Evolutionary conservation across 2,113 vertebrate genomes (phyloP), one percentile per base, ranked within the genome.

Genomic region (Cnemophilus loriae): DNA sequence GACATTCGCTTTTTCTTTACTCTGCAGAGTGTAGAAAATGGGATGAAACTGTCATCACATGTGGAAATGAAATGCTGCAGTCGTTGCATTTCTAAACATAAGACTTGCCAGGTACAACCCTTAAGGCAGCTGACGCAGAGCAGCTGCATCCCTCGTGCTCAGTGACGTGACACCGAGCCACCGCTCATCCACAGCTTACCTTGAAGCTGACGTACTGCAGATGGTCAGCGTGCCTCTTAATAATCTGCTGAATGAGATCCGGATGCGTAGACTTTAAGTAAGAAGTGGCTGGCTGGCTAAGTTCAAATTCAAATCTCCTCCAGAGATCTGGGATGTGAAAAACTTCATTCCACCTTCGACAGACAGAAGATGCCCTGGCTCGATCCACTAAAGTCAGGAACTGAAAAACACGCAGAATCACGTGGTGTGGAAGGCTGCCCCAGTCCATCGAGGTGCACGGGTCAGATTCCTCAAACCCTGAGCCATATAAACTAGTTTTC

Each of bases 211-310:
- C 98, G 20, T 99, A 98, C 81, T 99, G 98, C 92, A 99, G 98
- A 96, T 99, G 98, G 56, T 98, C 97, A 33, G 98, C 98, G 6
- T 99, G 99, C 84, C 95, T 99, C 97, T 98, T 99, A 96, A 99
- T 99, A 96, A 99, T 99, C 97, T 99, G 99, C 96, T 99, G 99
- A 93, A 99, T 99, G 80, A 99, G 98, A 96, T 99, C 98, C 13
- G 99, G 99, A 89, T 99, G 99, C 4, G 99, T 99, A 56, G 98
- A 98, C 89, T 98, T 98, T 92, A 99, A 97, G 89, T 99, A 99
- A 59, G 98, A 99, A 27, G 98, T 99, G 59, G 98, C 98, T 53
- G 99, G 98, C 95, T 99, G 98, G 94, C 97, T 99, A 79, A 99
- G 98, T 95, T 99, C 98, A 96, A 99, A 99, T 93, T 99, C 99